These are phyloP conservation scores for Pantala flavescens DNA, from an alignment of 1,140 invertebrate genomes.

Conservation along the genomic window DNA sequence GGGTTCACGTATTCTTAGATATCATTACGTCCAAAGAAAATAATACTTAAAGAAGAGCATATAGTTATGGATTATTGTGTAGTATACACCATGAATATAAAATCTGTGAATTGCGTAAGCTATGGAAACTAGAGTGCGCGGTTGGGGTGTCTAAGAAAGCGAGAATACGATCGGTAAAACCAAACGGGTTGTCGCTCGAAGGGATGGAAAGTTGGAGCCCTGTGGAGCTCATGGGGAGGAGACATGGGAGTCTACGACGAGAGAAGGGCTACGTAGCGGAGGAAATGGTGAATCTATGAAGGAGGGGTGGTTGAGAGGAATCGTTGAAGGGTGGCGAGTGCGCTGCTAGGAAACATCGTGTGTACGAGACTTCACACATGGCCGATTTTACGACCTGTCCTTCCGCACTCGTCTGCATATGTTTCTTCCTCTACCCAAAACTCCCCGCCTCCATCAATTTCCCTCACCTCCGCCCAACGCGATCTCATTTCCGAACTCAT, in stretches of 20 bases:
- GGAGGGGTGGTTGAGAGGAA: neutral
- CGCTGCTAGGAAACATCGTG: neutral
- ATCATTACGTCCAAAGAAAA: too few relatives aligned
- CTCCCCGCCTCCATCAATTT: neutral
- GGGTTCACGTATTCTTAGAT: too few relatives aligned
- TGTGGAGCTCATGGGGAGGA: neutral
- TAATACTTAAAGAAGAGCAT: too few relatives aligned
- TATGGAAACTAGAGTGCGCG: too few relatives aligned
- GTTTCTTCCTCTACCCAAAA: slow-evolving; percentile 1
- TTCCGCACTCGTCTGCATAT: neutral
- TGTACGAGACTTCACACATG: slow-evolving; percentile 8
- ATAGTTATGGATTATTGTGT: too few relatives aligned
- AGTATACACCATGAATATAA: too few relatives aligned
- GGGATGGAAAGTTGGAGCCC: neutral
- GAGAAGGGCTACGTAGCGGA: neutral
- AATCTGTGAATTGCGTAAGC: too few relatives aligned
- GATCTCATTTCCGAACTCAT: neutral
- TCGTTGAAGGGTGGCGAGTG: neutral
- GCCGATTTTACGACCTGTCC: slow-evolving; percentile 7
- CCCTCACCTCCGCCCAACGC: neutral
- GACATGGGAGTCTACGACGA: neutral
- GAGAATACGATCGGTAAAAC: too few relatives aligned
- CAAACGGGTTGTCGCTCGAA: neutral
- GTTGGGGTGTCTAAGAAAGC: too few relatives aligned
- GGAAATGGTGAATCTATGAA: neutral